These are phyloP conservation scores for Paragorgia papillata DNA, from an alignment of 92 coral and sea anemone species.

Conservation along the genomic window DNA sequence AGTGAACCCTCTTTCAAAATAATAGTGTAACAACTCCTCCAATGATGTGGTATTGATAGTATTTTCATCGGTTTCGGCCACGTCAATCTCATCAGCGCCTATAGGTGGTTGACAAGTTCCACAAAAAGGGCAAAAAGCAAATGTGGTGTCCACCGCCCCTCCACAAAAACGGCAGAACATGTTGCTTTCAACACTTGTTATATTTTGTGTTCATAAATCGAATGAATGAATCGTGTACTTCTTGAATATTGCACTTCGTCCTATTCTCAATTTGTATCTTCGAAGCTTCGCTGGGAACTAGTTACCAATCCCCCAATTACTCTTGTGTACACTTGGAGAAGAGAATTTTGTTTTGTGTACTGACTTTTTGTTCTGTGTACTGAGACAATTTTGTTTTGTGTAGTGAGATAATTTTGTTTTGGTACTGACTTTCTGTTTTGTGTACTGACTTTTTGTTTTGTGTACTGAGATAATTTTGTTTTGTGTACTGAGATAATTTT, in stretches of 20 bases:
- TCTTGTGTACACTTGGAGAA: not conserved
- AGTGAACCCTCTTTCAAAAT: constrained; percentile 40
- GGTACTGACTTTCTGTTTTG: not conserved
- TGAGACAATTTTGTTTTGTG: no score
- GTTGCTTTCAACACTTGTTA: no score
- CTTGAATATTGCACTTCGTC: not conserved
- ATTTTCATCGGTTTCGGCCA: no score
- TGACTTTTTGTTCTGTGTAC: no score
- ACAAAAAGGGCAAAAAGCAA: constrained; percentile 15
- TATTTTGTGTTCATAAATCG: no score
- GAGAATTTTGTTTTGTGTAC: not conserved
- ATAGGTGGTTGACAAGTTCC: constrained; percentile 2
- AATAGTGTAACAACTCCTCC: constrained; percentile 40
- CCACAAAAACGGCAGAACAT: constrained; percentile 26
- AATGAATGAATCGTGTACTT: not conserved
- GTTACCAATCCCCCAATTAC: constrained; percentile 10
- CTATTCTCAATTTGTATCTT: no score
- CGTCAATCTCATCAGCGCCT: not conserved
- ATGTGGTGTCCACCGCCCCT: not conserved
- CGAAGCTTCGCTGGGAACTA: not conserved
- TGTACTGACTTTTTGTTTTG: constrained; percentile 11
- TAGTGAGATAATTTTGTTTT: no score
- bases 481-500: constrained; percentile 43
- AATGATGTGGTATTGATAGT: not conserved
- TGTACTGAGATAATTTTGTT: constrained; percentile 4